A percentile compares a stretch with the other conserved stretches of the same genome.
phyloP scores from a whole-genome alignment of 2,888 invertebrate species.

The Drosophila gaucha region DNA sequence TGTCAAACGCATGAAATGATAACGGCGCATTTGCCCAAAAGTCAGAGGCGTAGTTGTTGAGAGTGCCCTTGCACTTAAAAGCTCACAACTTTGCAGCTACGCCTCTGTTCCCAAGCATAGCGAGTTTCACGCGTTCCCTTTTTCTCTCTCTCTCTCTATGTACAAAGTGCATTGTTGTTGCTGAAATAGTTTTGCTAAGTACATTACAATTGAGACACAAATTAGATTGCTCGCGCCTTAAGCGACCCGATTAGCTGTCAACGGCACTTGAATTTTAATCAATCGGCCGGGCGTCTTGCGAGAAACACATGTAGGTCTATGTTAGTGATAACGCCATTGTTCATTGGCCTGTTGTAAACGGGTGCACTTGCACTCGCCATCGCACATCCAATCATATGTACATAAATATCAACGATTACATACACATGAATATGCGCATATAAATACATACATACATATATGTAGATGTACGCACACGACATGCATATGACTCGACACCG shows the following conservation, averaged over 20 bases:
- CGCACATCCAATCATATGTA: too few relatives aligned
- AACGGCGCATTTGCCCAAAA: conserved; percentile 38
- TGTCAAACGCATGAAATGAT: conserved; percentile 37
- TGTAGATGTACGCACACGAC: neutral
- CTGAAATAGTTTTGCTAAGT: conserved; percentile 39
- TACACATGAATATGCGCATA: neutral
- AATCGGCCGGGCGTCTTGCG: conserved; percentile 16
- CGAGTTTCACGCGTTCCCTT: conserved; percentile 1
- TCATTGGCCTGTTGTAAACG: conserved; percentile 46
- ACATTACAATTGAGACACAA: conserved; percentile 45
- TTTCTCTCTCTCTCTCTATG: conserved; percentile 1
- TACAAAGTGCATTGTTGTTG: conserved; percentile 31
- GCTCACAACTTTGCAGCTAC: neutral
- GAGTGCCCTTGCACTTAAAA: neutral
- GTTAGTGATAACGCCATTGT: conserved; percentile 61
- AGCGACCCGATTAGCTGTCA: conserved; percentile 65
- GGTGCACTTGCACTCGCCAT: conserved; percentile 66
- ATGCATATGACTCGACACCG: neutral
- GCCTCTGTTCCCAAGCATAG: conserved; percentile 10
- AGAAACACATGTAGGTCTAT: conserved; percentile 29
- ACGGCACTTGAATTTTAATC: conserved; percentile 58
- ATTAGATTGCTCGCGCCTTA: conserved; percentile 49
- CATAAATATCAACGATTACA: too few relatives aligned
- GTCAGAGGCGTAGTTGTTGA: conserved; percentile 21
- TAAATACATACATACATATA: neutral